phyloP scores from a whole-genome alignment of 1,140 invertebrate species.

The Ephestia elutella region DNA sequence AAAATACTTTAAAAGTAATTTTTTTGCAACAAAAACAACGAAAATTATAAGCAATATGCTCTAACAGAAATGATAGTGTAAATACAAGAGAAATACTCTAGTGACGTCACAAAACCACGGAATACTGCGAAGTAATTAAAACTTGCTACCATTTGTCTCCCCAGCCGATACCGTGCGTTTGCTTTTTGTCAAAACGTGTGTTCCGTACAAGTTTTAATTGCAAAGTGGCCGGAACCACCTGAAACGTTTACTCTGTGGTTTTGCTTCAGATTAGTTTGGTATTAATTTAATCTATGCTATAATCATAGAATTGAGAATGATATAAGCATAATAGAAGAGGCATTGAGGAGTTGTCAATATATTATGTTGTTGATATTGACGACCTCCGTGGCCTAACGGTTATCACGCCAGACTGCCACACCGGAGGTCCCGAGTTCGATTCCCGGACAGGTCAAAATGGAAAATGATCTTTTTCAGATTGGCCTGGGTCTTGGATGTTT shows the following conservation, averaged over 20 bases:
- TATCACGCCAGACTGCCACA: too few species aligned
- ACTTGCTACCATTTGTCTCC: slow-evolving; percentile 8
- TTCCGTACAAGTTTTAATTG: slow-evolving; percentile 11
- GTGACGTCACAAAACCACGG: not conserved
- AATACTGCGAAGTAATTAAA: slow-evolving; percentile 7
- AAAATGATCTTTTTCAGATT: too few species aligned
- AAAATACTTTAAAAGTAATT: too few species aligned
- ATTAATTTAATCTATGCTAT: slow-evolving; percentile 1
- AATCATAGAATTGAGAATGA: too few species aligned
- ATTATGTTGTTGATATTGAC: too few species aligned
- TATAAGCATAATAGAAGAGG: too few species aligned
- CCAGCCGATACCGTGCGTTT: slow-evolving; percentile 4
- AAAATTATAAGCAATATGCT: not conserved
- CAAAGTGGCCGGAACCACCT: slow-evolving; percentile 8
- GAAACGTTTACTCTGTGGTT: slow-evolving; percentile 5
- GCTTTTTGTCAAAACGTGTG: slow-evolving; percentile 10
- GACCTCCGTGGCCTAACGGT: too few species aligned
- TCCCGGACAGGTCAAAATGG: too few species aligned
- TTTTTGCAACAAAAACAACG: not conserved
- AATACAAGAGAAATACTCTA: not conserved
- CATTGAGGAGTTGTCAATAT: too few species aligned
- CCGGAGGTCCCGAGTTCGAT: too few species aligned
- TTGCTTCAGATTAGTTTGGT: slow-evolving; percentile 6
- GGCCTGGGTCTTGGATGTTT: too few species aligned
- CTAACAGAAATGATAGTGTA: not conserved